Evolutionary conservation across 1,140 invertebrate genomes (phyloP).

Genomic region (Lepidurus apus): DNA sequence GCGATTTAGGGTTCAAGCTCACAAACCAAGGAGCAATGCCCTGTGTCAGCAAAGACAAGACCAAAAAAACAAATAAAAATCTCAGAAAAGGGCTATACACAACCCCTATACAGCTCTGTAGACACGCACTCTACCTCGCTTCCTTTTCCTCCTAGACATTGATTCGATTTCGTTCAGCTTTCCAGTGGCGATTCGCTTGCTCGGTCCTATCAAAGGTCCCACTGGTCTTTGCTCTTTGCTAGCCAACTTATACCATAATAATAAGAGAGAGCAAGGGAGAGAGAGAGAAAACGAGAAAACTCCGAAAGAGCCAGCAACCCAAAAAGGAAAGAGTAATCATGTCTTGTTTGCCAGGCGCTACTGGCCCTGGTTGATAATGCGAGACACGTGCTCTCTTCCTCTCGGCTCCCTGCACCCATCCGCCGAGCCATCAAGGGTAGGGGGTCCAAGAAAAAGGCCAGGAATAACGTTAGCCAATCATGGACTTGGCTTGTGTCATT

Average conservation of each 20-base stretch:
- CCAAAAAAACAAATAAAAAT: neutral
- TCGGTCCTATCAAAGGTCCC: neutral
- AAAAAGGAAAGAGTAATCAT: conserved; percentile 15
- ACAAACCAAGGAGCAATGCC: conserved; percentile 30
- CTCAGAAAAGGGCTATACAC: neutral
- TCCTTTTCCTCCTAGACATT: too few species aligned
- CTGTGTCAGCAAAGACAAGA: neutral
- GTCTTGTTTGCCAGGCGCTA: neutral
- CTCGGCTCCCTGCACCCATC: neutral
- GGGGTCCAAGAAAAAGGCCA: neutral
- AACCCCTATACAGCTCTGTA: neutral
- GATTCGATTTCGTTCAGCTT: too few species aligned
- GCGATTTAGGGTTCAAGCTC: conserved; percentile 26
- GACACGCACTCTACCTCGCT: neutral
- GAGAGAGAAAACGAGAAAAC: neutral
- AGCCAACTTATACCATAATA: neutral
- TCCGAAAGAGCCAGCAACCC: neutral
- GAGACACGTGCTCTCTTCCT: conserved; percentile 7
- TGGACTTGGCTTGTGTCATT: neutral
- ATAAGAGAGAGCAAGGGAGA: neutral
- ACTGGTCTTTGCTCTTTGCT: neutral
- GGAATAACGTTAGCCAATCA: conserved; percentile 10
- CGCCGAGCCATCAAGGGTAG: neutral
- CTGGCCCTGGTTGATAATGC: conserved; percentile 5
- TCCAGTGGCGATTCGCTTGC: neutral